These are phyloP conservation scores for Stichodactyla mertensii DNA, from an alignment of 64 coral and sea anemone species.

Conservation along the genomic window DNA sequence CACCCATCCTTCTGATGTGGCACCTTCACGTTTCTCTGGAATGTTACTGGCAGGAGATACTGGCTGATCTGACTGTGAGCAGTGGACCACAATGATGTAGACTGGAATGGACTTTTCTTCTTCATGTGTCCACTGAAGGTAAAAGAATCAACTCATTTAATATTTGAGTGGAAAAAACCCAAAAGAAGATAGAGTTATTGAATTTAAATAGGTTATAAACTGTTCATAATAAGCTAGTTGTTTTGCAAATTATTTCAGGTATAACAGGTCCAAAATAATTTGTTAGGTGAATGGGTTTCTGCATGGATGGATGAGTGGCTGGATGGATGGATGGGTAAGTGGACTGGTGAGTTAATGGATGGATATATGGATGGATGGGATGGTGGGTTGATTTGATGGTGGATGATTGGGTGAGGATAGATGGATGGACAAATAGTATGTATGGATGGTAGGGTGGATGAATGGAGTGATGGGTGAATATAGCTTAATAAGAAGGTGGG, in stretches of 20 bases:
- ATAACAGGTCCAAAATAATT: too few relatives aligned
- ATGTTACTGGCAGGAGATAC: not conserved
- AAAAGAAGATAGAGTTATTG: not conserved
- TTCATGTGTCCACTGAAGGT: slow-evolving; percentile 44
- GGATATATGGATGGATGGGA: too few relatives aligned
- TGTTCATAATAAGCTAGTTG: too few relatives aligned
- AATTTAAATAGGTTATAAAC: too few relatives aligned
- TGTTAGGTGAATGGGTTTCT: too few relatives aligned
- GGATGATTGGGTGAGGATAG: not conserved
- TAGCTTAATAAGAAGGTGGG: not conserved
- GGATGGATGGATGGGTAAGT: too few relatives aligned
- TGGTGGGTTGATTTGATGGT: not conserved
- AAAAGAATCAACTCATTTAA: not conserved
- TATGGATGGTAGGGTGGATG: not conserved
- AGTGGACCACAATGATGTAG: slow-evolving; percentile 91
- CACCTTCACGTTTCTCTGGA: not conserved
- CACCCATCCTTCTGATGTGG: slow-evolving; percentile 91
- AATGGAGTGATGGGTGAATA: not conserved
- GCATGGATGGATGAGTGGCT: too few relatives aligned
- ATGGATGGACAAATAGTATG: not conserved
- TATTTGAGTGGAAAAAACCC: not conserved
- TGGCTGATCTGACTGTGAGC: slow-evolving; percentile 20
- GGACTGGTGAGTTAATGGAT: too few relatives aligned
- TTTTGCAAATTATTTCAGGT: too few relatives aligned
- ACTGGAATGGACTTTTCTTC: slow-evolving; percentile 70